Evolutionary conservation across 2,888 invertebrate genomes (phyloP).

Genomic region (Carterocephalus palaemon): DNA sequence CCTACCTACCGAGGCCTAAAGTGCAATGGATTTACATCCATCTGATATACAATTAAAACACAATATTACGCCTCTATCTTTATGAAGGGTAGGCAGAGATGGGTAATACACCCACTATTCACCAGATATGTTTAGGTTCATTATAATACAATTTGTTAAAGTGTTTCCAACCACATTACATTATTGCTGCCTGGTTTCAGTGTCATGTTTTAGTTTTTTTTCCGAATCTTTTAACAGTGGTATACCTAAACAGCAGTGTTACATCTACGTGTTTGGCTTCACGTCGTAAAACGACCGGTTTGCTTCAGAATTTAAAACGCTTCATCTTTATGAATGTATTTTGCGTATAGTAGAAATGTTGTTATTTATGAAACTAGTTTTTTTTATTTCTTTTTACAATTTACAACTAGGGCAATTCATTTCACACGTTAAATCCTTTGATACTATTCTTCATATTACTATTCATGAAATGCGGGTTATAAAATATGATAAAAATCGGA

Average conservation of each 20-base stretch:
- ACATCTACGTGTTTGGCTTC: conserved; percentile 8
- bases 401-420: conserved; percentile 6
- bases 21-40: too few species aligned
- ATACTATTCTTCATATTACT: conserved; percentile 1
- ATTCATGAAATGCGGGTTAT: background rate
- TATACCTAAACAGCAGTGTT: conserved; percentile 26
- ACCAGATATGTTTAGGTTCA: too few species aligned
- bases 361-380: conserved; percentile 35
- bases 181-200: too few species aligned
- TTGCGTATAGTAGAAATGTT: conserved; percentile 39
- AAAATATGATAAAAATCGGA: conserved; percentile 1
- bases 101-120: too few species aligned
- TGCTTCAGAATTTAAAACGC: conserved; percentile 32
- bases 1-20: conserved; percentile 29
- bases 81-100: too few species aligned
- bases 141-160: too few species aligned
- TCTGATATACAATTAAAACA: too few species aligned
- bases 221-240: conserved; percentile 31
- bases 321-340: conserved; percentile 32
- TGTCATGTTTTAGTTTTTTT: too few species aligned
- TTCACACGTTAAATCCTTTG: conserved; percentile 16
- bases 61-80: too few species aligned
- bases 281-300: conserved; percentile 29
- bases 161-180: too few species aligned
- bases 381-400: conserved; percentile 19